Evolutionary conservation across 2,888 invertebrate genomes (phyloP).

Genomic region (Cephus pulcher): DNA sequence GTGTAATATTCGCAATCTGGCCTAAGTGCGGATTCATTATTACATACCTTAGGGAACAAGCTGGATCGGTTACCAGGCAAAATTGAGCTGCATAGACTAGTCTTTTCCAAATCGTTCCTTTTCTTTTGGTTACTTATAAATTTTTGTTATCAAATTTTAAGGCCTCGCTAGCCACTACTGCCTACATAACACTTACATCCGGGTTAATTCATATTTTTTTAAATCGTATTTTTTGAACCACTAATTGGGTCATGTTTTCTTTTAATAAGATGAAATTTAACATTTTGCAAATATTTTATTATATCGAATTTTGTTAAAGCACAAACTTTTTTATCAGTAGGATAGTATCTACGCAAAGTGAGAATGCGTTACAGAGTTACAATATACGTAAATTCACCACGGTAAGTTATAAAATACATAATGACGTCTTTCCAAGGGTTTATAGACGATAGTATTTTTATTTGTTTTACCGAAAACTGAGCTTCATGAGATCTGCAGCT

Average conservation of each 20-base stretch:
- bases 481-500: background rate
- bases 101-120: too few species aligned
- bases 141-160: too few species aligned
- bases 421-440: background rate
- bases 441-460: background rate
- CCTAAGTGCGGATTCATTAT: too few species aligned
- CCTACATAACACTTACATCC: background rate
- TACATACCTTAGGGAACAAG: too few species aligned
- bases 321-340: slow-evolving; percentile 37
- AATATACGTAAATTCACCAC: slow-evolving; percentile 29
- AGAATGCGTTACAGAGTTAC: slow-evolving; percentile 40
- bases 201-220: background rate
- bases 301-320: slow-evolving; percentile 54
- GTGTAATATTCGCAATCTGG: too few species aligned
- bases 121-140: too few species aligned
- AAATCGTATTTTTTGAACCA: slow-evolving; percentile 8
- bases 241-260: slow-evolving; percentile 19
- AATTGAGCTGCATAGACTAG: too few species aligned
- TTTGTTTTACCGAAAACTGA: background rate
- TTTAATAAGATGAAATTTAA: slow-evolving; percentile 24
- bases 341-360: slow-evolving; percentile 42
- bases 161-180: too few species aligned
- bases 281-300: slow-evolving; percentile 51
- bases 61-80: too few species aligned
- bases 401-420: slow-evolving; percentile 12